A percentile compares a stretch with the other conserved stretches of the same genome.
phyloP scores from a whole-genome alignment of 1,140 invertebrate genomes.

The Lepidurus couesii region DNA sequence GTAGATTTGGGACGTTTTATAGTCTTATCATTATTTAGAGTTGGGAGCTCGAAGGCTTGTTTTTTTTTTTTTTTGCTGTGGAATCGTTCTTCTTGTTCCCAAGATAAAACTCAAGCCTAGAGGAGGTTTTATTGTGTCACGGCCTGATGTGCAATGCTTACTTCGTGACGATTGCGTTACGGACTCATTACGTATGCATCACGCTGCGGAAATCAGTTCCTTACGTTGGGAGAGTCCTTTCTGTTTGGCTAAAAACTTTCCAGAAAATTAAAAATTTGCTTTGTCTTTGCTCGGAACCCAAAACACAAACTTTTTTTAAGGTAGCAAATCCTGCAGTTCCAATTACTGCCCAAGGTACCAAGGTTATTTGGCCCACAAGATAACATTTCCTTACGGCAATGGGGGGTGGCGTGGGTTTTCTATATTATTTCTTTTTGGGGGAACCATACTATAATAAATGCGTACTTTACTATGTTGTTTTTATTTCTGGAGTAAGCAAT shows the following conservation, averaged over 20 bases:
- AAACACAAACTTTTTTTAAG: neutral
- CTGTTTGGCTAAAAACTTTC: neutral
- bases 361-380: neutral
- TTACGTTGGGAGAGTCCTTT: neutral
- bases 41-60: neutral
- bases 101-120: neutral
- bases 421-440: no score
- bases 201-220: slow-evolving; percentile 1
- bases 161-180: slow-evolving; percentile 18
- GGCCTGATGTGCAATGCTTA: slow-evolving; percentile 17
- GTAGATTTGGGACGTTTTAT: slow-evolving; percentile 12
- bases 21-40: slow-evolving; percentile 7
- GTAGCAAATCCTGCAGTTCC: neutral
- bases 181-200: slow-evolving; percentile 19
- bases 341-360: neutral
- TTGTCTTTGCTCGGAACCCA: neutral
- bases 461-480: neutral
- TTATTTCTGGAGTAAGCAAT: neutral
- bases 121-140: slow-evolving; percentile 6
- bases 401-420: no score
- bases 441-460: neutral
- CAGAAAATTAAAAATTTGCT: neutral
- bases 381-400: no score
- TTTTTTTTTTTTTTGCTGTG: neutral
- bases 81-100: neutral